A percentile compares a stretch with the other conserved stretches of the same genome.
phyloP scores from a whole-genome alignment of 2,113 vertebrate genomes.

The Platysteira castanea region DNA sequence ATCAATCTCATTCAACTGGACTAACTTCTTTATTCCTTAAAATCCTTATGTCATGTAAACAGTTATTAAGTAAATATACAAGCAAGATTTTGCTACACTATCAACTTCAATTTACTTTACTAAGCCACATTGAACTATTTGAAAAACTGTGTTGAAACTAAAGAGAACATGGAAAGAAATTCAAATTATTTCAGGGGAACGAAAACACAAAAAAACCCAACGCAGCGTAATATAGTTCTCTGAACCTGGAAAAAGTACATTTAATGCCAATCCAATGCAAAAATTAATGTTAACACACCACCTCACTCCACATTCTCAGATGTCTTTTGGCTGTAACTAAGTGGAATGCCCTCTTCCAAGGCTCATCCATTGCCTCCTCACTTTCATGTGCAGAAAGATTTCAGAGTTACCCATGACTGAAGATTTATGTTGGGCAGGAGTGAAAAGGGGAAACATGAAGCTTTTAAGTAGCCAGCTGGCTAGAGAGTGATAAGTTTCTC shows the following conservation, averaged over 20 bases:
- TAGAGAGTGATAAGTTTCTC: not conserved
- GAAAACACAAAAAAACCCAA: fast-evolving
- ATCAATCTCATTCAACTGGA: not conserved
- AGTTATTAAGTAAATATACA: not conserved
- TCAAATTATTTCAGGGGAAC: not conserved
- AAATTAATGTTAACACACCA: not conserved
- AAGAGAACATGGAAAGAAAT: not conserved
- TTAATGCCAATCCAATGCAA: not conserved
- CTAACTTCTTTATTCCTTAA: not conserved
- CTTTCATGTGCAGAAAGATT: not conserved
- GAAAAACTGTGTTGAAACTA: not conserved
- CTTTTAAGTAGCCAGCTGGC: not conserved
- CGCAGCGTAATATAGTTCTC: not conserved
- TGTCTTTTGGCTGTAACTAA: not conserved
- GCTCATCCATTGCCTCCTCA: not conserved
- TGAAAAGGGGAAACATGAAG: not conserved
- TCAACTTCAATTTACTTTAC: not conserved
- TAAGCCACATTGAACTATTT: not conserved
- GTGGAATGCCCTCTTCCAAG: not conserved
- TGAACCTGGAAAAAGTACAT: not conserved
- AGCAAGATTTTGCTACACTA: not conserved
- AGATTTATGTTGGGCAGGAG: not conserved
- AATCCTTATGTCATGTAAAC: not conserved
- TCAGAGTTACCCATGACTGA: not conserved
- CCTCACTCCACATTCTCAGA: not conserved